Evolutionary conservation across 2,888 invertebrate species (phyloP).

Genomic region (Dynastes hyllus): DNA sequence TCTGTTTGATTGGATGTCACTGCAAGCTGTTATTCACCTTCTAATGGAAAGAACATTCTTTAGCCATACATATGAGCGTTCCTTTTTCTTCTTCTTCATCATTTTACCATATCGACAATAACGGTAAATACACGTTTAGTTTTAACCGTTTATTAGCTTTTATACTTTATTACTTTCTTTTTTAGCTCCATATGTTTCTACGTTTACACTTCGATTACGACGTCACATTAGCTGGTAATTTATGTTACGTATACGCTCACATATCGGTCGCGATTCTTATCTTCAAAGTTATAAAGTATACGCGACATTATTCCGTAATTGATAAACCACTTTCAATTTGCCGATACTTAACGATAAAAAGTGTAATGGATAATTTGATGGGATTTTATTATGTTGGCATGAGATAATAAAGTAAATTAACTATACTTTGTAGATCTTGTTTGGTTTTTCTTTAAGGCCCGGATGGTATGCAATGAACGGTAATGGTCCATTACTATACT

Average conservation of each 20-base stretch:
- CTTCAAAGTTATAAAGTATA: background rate
- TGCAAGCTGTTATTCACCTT: conserved; percentile 24
- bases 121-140: conserved; percentile 15
- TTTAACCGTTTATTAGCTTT: conserved; percentile 7
- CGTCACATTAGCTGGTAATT: conserved; percentile 12
- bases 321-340: conserved; percentile 19
- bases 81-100: background rate
- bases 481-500: too few species aligned
- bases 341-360: conserved; percentile 3
- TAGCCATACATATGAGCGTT: background rate
- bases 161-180: conserved; percentile 17
- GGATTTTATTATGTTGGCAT: background rate
- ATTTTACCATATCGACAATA: conserved; percentile 16
- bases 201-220: conserved; percentile 12
- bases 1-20: conserved; percentile 41
- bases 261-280: background rate
- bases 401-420: background rate
- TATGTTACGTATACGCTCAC: background rate
- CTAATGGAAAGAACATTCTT: conserved; percentile 22
- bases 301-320: conserved; percentile 11
- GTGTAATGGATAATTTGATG: conserved; percentile 1
- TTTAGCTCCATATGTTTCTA: background rate
- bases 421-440: too few species aligned
- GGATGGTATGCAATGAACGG: too few species aligned
- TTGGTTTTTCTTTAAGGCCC: too few species aligned